Evolutionary conservation across 2,888 invertebrate genomes (phyloP).

Genomic region (Ferrisia virgata): DNA sequence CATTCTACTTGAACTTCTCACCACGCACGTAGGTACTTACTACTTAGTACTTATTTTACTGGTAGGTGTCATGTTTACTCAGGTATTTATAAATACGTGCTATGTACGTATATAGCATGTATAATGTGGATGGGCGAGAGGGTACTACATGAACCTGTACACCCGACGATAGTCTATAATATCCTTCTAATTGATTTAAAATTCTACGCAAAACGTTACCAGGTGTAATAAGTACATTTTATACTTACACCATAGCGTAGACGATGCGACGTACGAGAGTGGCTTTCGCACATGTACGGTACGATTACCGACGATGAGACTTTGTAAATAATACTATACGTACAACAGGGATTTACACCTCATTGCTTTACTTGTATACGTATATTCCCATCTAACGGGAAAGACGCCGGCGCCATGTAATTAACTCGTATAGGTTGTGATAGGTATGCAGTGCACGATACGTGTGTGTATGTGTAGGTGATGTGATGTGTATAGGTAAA

Average conservation of each 20-base stretch:
- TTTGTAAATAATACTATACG: not conserved
- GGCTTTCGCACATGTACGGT: not conserved
- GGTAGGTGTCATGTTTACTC: constrained; percentile 22
- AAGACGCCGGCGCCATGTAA: not conserved
- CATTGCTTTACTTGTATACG: not conserved
- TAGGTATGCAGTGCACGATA: too few species aligned
- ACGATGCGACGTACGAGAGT: not conserved
- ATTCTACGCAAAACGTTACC: not conserved
- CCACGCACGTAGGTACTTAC: not conserved
- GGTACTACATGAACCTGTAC: not conserved
- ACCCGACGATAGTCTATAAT: not conserved
- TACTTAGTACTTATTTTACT: too few species aligned
- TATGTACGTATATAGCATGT: not conserved
- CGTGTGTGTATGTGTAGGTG: too few species aligned
- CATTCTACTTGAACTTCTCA: not conserved
- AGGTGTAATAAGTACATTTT: not conserved
- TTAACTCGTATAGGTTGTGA: not conserved
- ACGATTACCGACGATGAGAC: not conserved
- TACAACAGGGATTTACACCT: not conserved
- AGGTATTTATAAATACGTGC: not conserved
- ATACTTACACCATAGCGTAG: too few species aligned
- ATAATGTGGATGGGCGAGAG: not conserved
- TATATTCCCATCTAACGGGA: not conserved
- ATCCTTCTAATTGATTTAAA: constrained; percentile 1
- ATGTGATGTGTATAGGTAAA: too few species aligned